These are phyloP conservation scores for Oceanodroma leucorhoa DNA, from an alignment of 2,797 vertebrate species.

Conservation along the genomic window DNA sequence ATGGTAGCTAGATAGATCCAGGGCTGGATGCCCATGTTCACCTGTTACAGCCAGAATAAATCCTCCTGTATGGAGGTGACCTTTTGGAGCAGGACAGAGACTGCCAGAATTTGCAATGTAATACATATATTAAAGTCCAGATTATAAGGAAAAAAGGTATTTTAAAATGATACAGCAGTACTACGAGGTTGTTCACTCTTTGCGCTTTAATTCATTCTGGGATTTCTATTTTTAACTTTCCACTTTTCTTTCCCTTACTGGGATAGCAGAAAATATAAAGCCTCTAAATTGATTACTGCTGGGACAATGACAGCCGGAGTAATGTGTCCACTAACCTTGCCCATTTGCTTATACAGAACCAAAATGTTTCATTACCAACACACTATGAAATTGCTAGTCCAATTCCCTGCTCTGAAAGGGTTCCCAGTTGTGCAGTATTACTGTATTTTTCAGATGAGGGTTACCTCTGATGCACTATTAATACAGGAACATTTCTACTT, in stretches of 20 bases:
- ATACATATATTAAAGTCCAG: background rate
- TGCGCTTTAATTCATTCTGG: background rate
- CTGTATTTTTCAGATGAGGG: conserved; percentile 37
- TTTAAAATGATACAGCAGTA: background rate
- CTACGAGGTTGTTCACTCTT: background rate
- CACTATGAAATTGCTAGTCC: conserved; percentile 12
- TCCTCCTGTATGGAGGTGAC: background rate
- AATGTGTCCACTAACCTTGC: conserved; percentile 37
- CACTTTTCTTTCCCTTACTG: conserved; percentile 16
- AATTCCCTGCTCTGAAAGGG: conserved; percentile 39
- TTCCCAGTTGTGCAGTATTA: conserved; percentile 13
- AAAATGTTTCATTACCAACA: conserved; percentile 42
- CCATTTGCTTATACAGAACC: conserved; percentile 49
- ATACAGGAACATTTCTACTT: conserved; percentile 38
- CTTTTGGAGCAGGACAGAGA: background rate
- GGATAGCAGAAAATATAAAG: conserved; percentile 43
- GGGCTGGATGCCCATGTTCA: background rate
- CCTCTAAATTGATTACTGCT: conserved; percentile 52
- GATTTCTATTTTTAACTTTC: conserved; percentile 43
- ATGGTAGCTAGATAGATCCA: background rate
- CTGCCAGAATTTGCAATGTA: background rate
- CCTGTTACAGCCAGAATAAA: background rate
- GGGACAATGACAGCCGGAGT: conserved; percentile 26
- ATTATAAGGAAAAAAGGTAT: background rate
- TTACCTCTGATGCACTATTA: conserved; percentile 27